Conservation (phyloP, 2,113 vertebrate genomes). For the Tragelaphus imberbis region DNA sequence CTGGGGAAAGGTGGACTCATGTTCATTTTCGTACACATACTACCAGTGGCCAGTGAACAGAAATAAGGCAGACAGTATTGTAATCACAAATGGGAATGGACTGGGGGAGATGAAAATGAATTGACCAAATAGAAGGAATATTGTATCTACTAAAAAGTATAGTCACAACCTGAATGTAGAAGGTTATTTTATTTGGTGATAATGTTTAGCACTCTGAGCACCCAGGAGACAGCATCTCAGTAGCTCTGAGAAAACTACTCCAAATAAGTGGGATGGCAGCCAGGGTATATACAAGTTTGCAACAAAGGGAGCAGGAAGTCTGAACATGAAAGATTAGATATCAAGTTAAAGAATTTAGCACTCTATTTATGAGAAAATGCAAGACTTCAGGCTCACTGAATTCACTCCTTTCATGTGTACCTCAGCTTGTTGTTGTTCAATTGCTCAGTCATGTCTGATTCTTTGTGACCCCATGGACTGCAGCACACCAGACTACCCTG, state of each 20-base stretch:
- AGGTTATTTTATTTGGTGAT: not conserved
- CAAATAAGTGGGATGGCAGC: not conserved
- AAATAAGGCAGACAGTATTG: not conserved
- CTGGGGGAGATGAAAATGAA: not conserved
- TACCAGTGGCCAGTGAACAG: not conserved
- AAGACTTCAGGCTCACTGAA: not conserved
- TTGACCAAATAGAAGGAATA: not conserved
- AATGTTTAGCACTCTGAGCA: not conserved
- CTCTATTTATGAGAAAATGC: not conserved
- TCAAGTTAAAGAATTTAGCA: not conserved
- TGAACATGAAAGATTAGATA: not conserved
- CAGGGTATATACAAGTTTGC: not conserved
- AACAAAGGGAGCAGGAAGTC: not conserved
- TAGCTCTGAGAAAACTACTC: not conserved
- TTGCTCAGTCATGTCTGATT: not conserved
- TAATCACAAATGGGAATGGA: not conserved
- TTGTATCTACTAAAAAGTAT: not conserved
- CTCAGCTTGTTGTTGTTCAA: not conserved
- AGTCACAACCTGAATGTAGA: not conserved
- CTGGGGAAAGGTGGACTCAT: not conserved
- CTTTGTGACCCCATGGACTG: not conserved
- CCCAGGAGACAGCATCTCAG: not conserved
- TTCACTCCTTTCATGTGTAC: not conserved
- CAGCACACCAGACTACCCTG: not conserved
- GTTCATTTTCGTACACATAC: not conserved